These are phyloP conservation scores for Tetranychus urticae DNA, from an alignment of 1,140 invertebrate genomes.

Conservation along the genomic window DNA sequence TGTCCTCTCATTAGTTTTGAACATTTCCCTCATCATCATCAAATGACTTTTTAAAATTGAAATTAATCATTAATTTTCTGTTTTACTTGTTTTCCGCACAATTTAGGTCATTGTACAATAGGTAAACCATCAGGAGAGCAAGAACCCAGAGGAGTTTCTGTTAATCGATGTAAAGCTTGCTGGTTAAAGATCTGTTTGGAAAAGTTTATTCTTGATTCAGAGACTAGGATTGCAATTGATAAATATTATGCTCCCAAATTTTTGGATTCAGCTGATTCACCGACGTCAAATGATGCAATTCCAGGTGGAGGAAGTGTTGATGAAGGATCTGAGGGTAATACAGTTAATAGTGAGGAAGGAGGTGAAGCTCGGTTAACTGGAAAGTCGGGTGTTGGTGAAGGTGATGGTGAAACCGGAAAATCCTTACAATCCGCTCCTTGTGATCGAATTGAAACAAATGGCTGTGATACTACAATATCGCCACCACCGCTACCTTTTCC, in stretches of 20 bases:
- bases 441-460: neutral
- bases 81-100: neutral
- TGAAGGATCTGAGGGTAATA: too few species aligned
- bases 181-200: constrained; percentile 60
- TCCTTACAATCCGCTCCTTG: too few species aligned
- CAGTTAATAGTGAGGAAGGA: too few species aligned
- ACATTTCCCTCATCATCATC: too few species aligned
- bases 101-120: constrained; percentile 3
- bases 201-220: constrained; percentile 38
- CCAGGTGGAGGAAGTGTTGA: too few species aligned
- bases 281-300: neutral
- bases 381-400: too few species aligned
- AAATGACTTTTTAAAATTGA: too few species aligned
- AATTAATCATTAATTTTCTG: too few species aligned
- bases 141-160: constrained; percentile 4
- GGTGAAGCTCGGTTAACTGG: too few species aligned
- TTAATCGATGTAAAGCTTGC: constrained; percentile 46
- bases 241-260: constrained; percentile 1
- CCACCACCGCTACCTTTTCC: neutral
- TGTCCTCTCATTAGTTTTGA: too few species aligned
- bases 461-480: neutral
- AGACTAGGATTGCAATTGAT: constrained; percentile 10
- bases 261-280: neutral
- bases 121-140: constrained; percentile 3
- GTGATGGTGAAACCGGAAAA: too few species aligned